Conservation (phyloP, 2,113 vertebrate species). For the Tinamus guttatus region DNA sequence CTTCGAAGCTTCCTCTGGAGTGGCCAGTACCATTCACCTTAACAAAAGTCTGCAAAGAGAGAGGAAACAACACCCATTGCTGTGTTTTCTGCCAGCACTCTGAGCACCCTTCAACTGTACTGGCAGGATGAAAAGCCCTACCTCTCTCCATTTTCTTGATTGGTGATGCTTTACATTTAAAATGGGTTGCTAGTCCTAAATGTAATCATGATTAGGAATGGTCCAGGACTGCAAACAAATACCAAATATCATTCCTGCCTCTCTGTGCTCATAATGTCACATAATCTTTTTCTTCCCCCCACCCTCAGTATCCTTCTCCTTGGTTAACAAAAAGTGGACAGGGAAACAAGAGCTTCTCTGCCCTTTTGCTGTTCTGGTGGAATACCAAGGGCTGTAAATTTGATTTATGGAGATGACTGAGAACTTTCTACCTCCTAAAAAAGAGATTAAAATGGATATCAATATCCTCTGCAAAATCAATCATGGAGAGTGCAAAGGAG, state of each 20-base stretch:
- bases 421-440: neutral
- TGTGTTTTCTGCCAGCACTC: neutral
- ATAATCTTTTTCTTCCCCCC: neutral
- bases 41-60: neutral
- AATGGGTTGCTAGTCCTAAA: neutral
- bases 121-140: neutral
- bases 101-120: neutral
- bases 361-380: neutral
- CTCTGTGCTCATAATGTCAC: neutral
- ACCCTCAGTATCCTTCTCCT: neutral
- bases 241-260: neutral
- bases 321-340: neutral
- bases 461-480: neutral
- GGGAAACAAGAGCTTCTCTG: neutral
- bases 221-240: neutral
- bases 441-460: neutral
- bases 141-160: neutral
- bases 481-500: neutral
- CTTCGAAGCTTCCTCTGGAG: neutral
- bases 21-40: neutral
- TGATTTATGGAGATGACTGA: neutral
- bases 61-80: neutral
- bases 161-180: neutral
- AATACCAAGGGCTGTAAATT: neutral
- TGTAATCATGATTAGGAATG: neutral